phyloP scores from a whole-genome alignment of 2,888 invertebrate species.

The Nephrotoma flavescens region DNA sequence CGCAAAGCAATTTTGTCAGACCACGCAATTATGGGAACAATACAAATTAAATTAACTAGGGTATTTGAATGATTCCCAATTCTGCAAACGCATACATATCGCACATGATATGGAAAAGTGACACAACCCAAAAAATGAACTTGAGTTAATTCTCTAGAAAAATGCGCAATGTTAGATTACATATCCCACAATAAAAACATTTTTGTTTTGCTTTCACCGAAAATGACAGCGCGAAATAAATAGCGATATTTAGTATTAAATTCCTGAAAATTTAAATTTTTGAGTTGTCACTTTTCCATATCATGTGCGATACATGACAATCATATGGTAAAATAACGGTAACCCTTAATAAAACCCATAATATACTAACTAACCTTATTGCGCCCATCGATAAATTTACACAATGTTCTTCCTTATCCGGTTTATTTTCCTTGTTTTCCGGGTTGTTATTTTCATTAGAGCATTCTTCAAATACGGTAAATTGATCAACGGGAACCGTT shows the following conservation, averaged over 20 bases:
- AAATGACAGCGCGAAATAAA: too few species aligned
- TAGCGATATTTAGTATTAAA: too few species aligned
- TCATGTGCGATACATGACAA: not conserved
- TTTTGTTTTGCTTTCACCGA: too few species aligned
- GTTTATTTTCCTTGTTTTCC: conserved; percentile 20
- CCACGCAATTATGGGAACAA: not conserved
- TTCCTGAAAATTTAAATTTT: too few species aligned
- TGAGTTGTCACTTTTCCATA: too few species aligned
- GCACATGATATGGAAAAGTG: too few species aligned
- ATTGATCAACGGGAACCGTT: conserved; percentile 47
- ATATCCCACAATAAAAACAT: too few species aligned
- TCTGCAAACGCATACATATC: not conserved
- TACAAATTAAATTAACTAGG: not conserved
- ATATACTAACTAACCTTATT: conserved; percentile 9
- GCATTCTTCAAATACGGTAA: conserved; percentile 58
- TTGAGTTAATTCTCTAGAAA: too few species aligned
- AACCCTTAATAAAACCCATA: not conserved
- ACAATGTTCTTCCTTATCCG: conserved; percentile 14
- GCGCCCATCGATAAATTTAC: conserved; percentile 8
- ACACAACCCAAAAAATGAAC: too few species aligned
- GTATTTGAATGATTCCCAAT: not conserved
- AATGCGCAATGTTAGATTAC: too few species aligned
- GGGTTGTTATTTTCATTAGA: conserved; percentile 25
- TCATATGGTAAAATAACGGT: not conserved
- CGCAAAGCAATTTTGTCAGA: not conserved